Conservation (phyloP, 2,888 invertebrate genomes). For the Scotopteryx bipunctaria region DNA sequence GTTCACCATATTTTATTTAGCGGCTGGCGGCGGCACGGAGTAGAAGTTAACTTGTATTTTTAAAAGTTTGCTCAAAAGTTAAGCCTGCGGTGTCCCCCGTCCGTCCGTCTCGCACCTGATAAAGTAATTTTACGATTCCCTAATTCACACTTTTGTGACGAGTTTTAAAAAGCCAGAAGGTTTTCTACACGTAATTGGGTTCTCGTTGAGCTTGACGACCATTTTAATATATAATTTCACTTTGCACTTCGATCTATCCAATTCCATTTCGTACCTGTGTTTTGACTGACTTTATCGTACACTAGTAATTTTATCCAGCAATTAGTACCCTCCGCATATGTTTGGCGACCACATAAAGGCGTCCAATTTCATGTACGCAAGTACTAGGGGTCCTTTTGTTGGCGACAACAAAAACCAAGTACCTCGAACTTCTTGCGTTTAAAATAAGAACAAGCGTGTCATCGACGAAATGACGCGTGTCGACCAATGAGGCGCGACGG, state of each 20-base stretch:
- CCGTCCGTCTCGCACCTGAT: conserved; percentile 73
- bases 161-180: conserved; percentile 73
- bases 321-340: conserved; percentile 42
- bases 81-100: conserved; percentile 60
- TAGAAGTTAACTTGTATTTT: conserved; percentile 79
- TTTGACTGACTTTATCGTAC: conserved; percentile 36
- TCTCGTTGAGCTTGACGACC: conserved; percentile 60
- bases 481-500: conserved; percentile 82
- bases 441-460: conserved; percentile 83
- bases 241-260: conserved; percentile 17
- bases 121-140: conserved; percentile 79
- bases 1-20: conserved; percentile 49
- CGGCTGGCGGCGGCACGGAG: conserved; percentile 48
- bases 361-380: conserved; percentile 56
- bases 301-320: conserved; percentile 31
- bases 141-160: conserved; percentile 78
- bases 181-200: conserved; percentile 65
- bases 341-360: conserved; percentile 54
- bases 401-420: conserved; percentile 68
- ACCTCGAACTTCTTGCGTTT: conserved; percentile 72
- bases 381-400: conserved; percentile 66
- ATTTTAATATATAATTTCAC: conserved; percentile 60
- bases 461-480: conserved; percentile 83
- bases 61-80: conserved; percentile 77
- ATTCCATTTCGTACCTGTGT: conserved; percentile 30